These are phyloP conservation scores for Clarias fuscus DNA, from an alignment of 2,797 vertebrate genomes.

Conservation along the genomic window DNA sequence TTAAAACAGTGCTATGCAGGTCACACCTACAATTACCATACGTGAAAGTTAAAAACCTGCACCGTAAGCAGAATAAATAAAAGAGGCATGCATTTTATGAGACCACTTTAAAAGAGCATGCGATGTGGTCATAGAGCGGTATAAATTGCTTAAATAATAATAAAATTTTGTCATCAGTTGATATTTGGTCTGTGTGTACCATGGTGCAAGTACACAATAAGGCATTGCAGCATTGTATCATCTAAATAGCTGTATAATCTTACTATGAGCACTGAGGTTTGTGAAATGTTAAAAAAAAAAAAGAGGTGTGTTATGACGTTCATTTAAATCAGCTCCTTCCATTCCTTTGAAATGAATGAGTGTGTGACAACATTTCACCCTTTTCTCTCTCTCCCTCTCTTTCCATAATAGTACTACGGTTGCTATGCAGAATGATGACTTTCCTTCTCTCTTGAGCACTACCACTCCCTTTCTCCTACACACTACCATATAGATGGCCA, in stretches of 20 bases:
- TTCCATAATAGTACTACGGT: neutral
- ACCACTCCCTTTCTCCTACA: neutral
- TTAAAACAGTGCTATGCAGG: neutral
- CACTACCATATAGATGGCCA: constrained; percentile 10
- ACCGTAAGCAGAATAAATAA: constrained; percentile 1
- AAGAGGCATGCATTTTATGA: neutral
- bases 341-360: neutral
- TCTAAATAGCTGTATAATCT: neutral
- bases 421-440: neutral
- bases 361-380: neutral
- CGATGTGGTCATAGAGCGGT: neutral
- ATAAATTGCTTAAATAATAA: neutral
- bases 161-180: neutral
- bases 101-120: neutral
- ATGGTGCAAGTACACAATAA: neutral
- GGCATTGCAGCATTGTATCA: neutral
- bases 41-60: neutral
- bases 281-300: neutral
- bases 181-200: neutral
- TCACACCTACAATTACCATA: neutral
- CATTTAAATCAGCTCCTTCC: neutral
- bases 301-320: neutral
- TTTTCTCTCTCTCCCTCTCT: neutral
- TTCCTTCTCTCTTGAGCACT: neutral
- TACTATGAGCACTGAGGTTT: neutral